Conservation (phyloP, 2,113 vertebrate genomes). For the Tetrax tetrax region DNA sequence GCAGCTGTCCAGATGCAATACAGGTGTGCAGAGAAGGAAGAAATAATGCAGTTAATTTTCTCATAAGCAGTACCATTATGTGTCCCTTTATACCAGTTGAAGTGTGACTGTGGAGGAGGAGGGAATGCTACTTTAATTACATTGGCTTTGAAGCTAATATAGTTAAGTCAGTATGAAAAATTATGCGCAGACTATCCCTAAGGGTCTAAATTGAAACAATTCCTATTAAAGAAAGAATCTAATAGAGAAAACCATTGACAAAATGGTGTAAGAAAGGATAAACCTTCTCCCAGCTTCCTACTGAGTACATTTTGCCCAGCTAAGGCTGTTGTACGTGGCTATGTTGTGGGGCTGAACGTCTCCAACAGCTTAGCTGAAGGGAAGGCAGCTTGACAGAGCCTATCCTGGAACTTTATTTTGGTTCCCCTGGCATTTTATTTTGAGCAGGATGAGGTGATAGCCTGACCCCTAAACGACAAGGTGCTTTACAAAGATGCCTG, state of each 20-base stretch:
- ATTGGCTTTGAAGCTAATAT: conserved; percentile 51
- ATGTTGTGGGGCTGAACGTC: background rate
- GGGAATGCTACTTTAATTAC: conserved; percentile 59
- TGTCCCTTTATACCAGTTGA: conserved; percentile 53
- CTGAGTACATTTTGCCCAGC: background rate
- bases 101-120: conserved; percentile 32
- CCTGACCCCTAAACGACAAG: background rate
- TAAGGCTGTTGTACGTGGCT: background rate
- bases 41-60: conserved; percentile 55
- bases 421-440: background rate
- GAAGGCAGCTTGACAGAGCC: background rate
- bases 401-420: background rate
- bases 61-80: background rate
- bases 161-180: conserved; percentile 61
- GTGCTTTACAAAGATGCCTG: background rate
- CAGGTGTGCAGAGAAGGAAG: conserved; percentile 42
- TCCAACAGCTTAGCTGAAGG: background rate
- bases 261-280: background rate
- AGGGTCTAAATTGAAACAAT: conserved; percentile 42
- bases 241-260: background rate
- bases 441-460: background rate
- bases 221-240: conserved; percentile 32
- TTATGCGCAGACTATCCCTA: background rate
- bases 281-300: background rate
- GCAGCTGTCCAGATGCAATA: conserved; percentile 4